Percentiles rank a stretch among this genome's conserved stretches.
phyloP scores from a whole-genome alignment of 35 echinoderm and acorn worm species.

The Eucidaris tribuloides region DNA sequence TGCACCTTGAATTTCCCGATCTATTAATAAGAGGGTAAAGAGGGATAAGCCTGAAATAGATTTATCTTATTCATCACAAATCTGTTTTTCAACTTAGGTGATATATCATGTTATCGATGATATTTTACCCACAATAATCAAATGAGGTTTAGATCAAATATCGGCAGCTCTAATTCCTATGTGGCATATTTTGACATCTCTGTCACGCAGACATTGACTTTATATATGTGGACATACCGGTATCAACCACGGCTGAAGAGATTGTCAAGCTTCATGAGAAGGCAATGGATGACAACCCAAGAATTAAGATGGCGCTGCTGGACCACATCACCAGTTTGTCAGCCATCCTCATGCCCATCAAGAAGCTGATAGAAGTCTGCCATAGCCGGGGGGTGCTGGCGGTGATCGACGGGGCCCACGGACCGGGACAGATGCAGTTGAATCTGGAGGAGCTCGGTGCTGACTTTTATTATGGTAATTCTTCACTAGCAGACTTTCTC shows the following conservation, averaged over 20 bases:
- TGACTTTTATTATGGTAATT: slow-evolving; percentile 55
- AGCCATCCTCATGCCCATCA: slow-evolving; percentile 56
- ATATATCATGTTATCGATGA: no score
- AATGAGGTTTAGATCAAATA: no score
- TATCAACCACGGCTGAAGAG: slow-evolving; percentile 20
- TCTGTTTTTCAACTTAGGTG: no score
- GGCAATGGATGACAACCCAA: slow-evolving; percentile 21
- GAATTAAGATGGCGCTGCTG: slow-evolving; percentile 54
- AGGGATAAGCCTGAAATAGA: no score
- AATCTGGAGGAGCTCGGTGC: slow-evolving; percentile 47
- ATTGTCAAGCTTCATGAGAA: slow-evolving; percentile 25
- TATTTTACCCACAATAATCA: no score
- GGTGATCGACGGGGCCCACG: slow-evolving; percentile 77
- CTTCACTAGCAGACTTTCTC: no score
- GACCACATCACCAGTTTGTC: slow-evolving; percentile 72
- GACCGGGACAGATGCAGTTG: slow-evolving; percentile 57
- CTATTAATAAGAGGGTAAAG: no score
- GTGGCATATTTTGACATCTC: no score
- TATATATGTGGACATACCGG: slow-evolving; percentile 54
- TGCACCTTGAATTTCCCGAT: no score
- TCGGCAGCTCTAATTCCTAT: no score
- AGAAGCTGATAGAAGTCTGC: slow-evolving; percentile 56
- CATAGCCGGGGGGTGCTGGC: slow-evolving; percentile 42
- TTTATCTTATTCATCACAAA: no score
- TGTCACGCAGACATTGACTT: slow-evolving; percentile 20